Base-by-base conservation (phyloP, 2,797 vertebrate genomes). In the Microctenopoma steveboyesi region DNA sequence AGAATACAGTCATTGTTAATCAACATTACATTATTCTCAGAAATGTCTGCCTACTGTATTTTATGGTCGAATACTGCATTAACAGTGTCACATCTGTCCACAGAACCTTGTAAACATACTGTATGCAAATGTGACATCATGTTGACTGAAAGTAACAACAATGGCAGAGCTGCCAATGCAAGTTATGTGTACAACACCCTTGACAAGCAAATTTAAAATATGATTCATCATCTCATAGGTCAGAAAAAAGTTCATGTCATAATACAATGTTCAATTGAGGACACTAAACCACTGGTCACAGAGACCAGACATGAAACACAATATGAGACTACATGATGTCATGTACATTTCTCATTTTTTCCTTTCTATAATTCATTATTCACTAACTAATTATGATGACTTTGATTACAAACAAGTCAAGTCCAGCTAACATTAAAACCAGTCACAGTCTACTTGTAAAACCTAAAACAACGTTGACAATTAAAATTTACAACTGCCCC, bases 401-500 rank as follows among this genome's bases (percentile, higher is more conserved):
- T 39, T 72, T 72, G 43, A 72, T 79, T 85, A 78, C 81, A 89
- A 89, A 77, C 50, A 72, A 64, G 5, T 49, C 50, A 61, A 65
- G 73, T 72, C 50, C 60, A 57, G 70, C 76, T 86, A 86, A 82
- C 61, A 61, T 87, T 74, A 64, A 79, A 81, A 80, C 51, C 59
- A 75, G 69, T 82, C 52, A 86, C 69, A 80, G 70, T 82, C 76
- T 82, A 89, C 58, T 51, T 72, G 30, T 61, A 73, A 72, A 83
- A 81, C 18, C 54, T 70, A 73, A 56, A 66, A 75, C 61, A 64
- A 63, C 35, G 70, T 39, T n/a, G 51, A 75, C 45, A 70, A 58
- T 46, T 82, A 40, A 89, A 82, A 86, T 83, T 84, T 83, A 88
- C 82, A 77, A 58, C 14, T 27, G 53, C 74, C 78, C 49, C 72